phyloP scores from a whole-genome alignment of 2,888 invertebrate species.

The Drosophila lutescens region DNA sequence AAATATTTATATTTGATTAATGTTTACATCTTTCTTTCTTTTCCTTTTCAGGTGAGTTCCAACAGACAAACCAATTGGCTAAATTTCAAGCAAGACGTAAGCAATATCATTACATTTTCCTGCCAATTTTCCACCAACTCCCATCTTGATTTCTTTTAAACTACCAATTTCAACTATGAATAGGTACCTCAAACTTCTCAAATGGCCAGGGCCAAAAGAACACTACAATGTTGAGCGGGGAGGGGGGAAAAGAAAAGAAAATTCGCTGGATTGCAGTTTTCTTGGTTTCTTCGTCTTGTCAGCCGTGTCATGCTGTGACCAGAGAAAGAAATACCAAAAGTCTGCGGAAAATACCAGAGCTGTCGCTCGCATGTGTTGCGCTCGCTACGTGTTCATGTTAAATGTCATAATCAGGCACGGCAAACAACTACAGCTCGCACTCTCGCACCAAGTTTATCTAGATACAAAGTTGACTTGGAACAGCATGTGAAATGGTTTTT shows the following conservation, averaged over 20 bases:
- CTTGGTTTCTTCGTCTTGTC: constrained; percentile 20
- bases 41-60: constrained; percentile 66
- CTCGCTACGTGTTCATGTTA: constrained; percentile 75
- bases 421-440: constrained; percentile 22
- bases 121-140: constrained; percentile 57
- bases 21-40: constrained; percentile 4
- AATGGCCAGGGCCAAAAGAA: constrained; percentile 18
- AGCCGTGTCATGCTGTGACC: constrained; percentile 50
- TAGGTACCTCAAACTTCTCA: constrained; percentile 57
- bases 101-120: constrained; percentile 38
- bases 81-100: constrained; percentile 24
- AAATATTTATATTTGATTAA: constrained; percentile 35
- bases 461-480: constrained; percentile 67
- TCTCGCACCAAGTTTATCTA: constrained; percentile 27
- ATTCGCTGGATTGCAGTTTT: constrained; percentile 44
- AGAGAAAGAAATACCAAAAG: constrained; percentile 28
- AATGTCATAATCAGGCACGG: constrained; percentile 74
- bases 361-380: constrained; percentile 67
- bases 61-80: constrained; percentile 5
- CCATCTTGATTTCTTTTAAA: constrained; percentile 60
- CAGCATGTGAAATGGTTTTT: constrained; percentile 63
- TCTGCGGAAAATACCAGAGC: constrained; percentile 38
- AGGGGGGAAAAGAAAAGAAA: constrained; percentile 14
- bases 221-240: constrained; percentile 51
- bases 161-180: constrained; percentile 59